Conservation (phyloP, 2,797 vertebrate species). For the Synaphobranchus kaupii region DNA sequence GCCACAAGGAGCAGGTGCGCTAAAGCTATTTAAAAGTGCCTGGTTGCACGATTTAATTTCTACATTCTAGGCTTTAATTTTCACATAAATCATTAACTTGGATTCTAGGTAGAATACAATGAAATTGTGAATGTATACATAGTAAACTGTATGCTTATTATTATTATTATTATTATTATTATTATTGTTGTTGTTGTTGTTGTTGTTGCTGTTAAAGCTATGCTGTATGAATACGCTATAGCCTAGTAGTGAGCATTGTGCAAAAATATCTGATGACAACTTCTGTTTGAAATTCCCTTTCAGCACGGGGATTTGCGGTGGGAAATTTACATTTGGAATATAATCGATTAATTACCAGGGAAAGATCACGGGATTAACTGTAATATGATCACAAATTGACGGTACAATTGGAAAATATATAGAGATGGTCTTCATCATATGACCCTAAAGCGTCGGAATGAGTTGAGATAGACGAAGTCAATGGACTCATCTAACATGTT, state of each 20-base stretch:
- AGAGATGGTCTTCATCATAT: background rate
- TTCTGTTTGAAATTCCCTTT: background rate
- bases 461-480: conserved; percentile 2
- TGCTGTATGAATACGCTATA: background rate
- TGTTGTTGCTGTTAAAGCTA: background rate
- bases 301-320: conserved; percentile 5
- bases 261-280: background rate
- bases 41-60: background rate
- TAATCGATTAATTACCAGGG: conserved; percentile 2
- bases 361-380: conserved; percentile 21
- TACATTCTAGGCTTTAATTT: background rate
- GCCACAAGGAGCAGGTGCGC: background rate
- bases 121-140: background rate
- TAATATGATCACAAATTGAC: background rate
- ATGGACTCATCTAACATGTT: background rate
- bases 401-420: conserved; percentile 1
- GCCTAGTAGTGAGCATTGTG: background rate
- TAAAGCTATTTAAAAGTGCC: background rate
- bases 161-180: background rate
- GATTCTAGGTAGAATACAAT: background rate
- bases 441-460: conserved; percentile 5
- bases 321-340: conserved; percentile 17
- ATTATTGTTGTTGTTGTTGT: background rate
- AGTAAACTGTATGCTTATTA: background rate
- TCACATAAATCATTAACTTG: background rate